Base-by-base conservation (phyloP, 2,797 vertebrate genomes). In the Coendou prehensilis region DNA sequence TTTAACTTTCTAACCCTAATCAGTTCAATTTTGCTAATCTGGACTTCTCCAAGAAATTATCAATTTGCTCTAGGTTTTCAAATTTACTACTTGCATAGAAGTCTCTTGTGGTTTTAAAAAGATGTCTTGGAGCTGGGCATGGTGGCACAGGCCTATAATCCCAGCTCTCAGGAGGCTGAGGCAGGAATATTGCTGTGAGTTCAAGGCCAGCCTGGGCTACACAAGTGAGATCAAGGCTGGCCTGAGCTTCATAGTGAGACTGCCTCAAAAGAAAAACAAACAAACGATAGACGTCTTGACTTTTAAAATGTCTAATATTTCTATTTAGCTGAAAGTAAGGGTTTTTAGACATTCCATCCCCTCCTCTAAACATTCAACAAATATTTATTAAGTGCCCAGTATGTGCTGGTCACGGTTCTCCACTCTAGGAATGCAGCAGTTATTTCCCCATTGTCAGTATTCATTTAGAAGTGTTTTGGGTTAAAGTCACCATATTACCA, bases 51-150 rank as follows among this genome's bases (percentile, higher is more conserved):
- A 56, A 18, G 54, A 92, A 81, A 79, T 88, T 82, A 59, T 76
- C 87, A 30, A 20, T 54, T 82, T 87, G 28, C 52, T 93, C 30
- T 87, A 91, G 69, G 18, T 88, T 87, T 64, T 82, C 84, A 90
- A 52, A 69, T 69, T 69, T 59, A 75, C 81, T 67, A 26, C 81
- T 75, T 89, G 33, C 41, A 81, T 11, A 30, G 47, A 86, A 33
- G 14, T 75, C 45, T 54, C 11, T 8, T 76, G 61, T 22, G 45
- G 30, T 64, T 94, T 92, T 59, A 30, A 33, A 59, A 75, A 90
- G 15, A 69, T 76, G 45, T 30, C 26, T 15, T 76, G 45, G 52
- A 11, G 52, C 52, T 54, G 52, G 52, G 52, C 9, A 54, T 54
- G 52, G 52, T 54, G 52, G 52, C 52, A 54, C 52, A 54, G 10